These are phyloP conservation scores for Homalodisca vitripennis DNA, from an alignment of 1,140 invertebrate genomes.

Conservation along the genomic window DNA sequence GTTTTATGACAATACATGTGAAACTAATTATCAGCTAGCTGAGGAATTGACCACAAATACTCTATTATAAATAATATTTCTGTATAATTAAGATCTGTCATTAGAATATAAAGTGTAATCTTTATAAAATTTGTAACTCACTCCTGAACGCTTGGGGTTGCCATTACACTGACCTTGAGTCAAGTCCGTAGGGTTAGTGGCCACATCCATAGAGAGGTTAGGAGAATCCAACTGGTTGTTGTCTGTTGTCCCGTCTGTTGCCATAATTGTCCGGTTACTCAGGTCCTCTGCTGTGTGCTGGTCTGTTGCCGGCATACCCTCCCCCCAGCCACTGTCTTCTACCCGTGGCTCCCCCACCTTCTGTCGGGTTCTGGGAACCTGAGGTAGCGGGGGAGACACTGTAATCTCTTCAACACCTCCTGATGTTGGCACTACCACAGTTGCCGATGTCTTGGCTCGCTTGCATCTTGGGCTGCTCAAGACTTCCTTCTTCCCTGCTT, in stretches of 20 bases:
- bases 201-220: neutral
- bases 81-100: too few relatives aligned
- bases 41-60: too few relatives aligned
- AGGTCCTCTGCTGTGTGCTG: conserved; percentile 17
- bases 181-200: neutral
- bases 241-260: neutral
- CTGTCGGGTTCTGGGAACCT: neutral
- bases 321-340: neutral
- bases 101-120: too few relatives aligned
- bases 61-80: too few relatives aligned
- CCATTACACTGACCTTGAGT: conserved; percentile 14
- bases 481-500: neutral
- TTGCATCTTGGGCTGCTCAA: neutral
- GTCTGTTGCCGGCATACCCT: neutral
- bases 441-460: neutral
- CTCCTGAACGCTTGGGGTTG: too few relatives aligned
- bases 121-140: too few relatives aligned
- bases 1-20: too few relatives aligned
- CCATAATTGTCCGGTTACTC: neutral
- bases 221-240: neutral
- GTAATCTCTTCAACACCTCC: neutral
- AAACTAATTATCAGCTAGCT: too few relatives aligned
- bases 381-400: neutral
- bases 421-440: neutral
- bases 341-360: too few relatives aligned